Evolutionary conservation across 1,140 invertebrate genomes (phyloP), one percentile per base, ranked within the genome.

Genomic region (Zaprionus kolodkinae): DNA sequence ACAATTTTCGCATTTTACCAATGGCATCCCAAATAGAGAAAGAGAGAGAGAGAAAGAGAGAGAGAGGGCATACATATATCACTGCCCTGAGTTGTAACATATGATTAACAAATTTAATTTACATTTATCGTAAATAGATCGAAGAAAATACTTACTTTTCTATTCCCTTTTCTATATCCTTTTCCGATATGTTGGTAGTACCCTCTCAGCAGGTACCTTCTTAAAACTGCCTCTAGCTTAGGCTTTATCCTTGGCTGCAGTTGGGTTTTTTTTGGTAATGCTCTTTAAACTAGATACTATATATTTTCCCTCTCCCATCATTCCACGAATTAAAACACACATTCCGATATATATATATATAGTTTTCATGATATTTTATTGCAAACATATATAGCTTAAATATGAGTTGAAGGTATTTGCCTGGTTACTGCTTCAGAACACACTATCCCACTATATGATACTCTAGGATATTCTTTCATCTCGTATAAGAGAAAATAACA

Each of bases 321-420:
- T 6, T 3, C n/a, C n/a, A n/a, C 54, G 50, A 5, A 25, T 13
- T 7, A 25, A 54, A 54, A 69, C 2, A 11, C 45, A 60, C 38
- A 62, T 11, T n/a, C 9, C 36, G 15, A 36, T 40, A 68, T 65
- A 78, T 82, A 36, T 40, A 68, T 65, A 78, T 82, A 69, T 79
- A 82, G 87, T 87, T 87, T 79, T 72, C 63, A 60, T 75, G 84
- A 87, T 87, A 87, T 87, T 87, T 87, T 87, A 87, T 87, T 87
- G 84, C 76, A 87, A 87, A 87, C 83, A 87, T 87, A 87, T 83
- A 87, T 80, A 87, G 79, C 83, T 86, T 86, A 86, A 79, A 77
- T 87, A 86, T 87, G 79, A 87, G 79, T 79, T 86, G 72, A 87
- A 86, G 83, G 76, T 82, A 87, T 86, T 87, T 86, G 76, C 79